These are phyloP conservation scores for Cryptomyrus ogoouensis DNA, from an alignment of 2,113 vertebrate species.

Conservation along the genomic window DNA sequence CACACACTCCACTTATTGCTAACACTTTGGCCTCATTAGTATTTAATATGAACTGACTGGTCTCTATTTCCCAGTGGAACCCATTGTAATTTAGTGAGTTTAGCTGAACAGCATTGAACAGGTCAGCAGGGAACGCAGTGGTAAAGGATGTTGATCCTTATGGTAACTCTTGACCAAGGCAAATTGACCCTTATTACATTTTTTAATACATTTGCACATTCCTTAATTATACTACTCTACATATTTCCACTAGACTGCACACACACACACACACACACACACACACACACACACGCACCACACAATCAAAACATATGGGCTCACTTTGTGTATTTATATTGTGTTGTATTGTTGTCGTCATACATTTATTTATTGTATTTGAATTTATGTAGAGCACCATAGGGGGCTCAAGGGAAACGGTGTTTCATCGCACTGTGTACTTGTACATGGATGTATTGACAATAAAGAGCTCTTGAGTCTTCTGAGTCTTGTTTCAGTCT, in stretches of 20 bases:
- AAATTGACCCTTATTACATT: neutral
- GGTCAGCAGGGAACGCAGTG: neutral
- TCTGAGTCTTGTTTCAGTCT: neutral
- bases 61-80: neutral
- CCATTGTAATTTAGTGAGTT: neutral
- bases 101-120: neutral
- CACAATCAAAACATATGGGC: neutral
- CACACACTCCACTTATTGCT: neutral
- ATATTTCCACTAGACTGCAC: neutral
- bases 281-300: too few species aligned
- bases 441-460: neutral
- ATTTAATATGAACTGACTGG: neutral
- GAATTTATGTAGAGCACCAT: neutral
- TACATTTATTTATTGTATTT: neutral
- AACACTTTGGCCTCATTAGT: neutral
- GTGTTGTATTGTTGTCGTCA: neutral
- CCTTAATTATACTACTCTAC: neutral
- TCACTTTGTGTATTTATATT: neutral
- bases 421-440: neutral
- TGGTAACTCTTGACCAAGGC: neutral
- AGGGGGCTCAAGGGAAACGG: neutral
- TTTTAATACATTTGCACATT: neutral
- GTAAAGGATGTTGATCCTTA: neutral
- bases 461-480: neutral
- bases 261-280: neutral